Evolutionary conservation across 2,888 invertebrate species (phyloP), one percentile per base, ranked within the genome.

Genomic region (Clanis bilineata): DNA sequence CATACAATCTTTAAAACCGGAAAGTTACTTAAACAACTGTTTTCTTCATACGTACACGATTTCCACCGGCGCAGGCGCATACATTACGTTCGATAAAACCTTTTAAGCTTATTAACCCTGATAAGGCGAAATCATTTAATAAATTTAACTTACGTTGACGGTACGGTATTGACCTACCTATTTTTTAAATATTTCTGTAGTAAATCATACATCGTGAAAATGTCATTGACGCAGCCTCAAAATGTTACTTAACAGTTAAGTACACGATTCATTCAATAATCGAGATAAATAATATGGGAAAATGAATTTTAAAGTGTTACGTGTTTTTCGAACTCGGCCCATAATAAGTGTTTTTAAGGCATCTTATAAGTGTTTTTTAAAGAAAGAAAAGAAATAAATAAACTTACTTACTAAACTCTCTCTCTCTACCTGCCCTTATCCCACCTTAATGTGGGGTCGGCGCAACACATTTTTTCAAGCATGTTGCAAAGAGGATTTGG

Each of bases 131-230:
- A 51, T 32, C 51, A 51, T 51, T 51, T 32, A 51, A 51, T 51
- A 51, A 51, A 51, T 51, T 51, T 32, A 32, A 51, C 51, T 51
- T 51, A 51, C 18, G 28, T 51, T 18, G 51, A 51, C 51, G 32
- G 28, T 18, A 23, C 44, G 44, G 44, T 18, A 28, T 28, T 51
- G 51, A 51, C 51, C 51, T 32, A 51, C 32, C 51, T 32, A 51
- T 28, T 32, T 28, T 28, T 18, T 32, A 51, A 51, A 51, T 51
- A 51, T 18, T 32, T 51, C 28, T 51, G 28, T 28, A 32, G 28
- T 51, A 51, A 51, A 51, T 51, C 51, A 51, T 51, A 51, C 51
- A 21, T 51, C 28, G 51, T 18, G 51, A 51, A 51, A 51, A 51
- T 51, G 51, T 51, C 51, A 51, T 51, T 32, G 51, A 18, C 51